Percentiles rank a stretch among this genome's conserved stretches.
phyloP scores from a whole-genome alignment of 1,140 invertebrate genomes.

The Nixonia krombeini region DNA sequence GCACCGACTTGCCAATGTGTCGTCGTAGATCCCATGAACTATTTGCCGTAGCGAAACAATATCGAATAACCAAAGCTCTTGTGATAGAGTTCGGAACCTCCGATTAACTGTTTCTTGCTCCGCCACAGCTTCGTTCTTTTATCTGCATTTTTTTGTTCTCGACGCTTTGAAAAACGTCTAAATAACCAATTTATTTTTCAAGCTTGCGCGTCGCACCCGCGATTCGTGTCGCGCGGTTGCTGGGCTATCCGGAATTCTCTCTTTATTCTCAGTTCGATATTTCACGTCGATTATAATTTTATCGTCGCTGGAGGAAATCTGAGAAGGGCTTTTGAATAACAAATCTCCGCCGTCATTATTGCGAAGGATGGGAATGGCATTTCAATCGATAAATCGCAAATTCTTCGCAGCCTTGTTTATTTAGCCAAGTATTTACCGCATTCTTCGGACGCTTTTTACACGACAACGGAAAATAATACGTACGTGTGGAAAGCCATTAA shows the following conservation, averaged over 20 bases:
- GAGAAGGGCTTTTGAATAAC: too few relatives aligned
- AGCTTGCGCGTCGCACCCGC: background rate
- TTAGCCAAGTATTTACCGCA: background rate
- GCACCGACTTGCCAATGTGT: too few relatives aligned
- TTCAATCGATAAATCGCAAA: background rate
- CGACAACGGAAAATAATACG: background rate
- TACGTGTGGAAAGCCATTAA: conserved; percentile 7
- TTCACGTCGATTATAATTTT: background rate
- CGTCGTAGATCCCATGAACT: too few relatives aligned
- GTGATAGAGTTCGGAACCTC: background rate
- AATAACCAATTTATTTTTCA: conserved; percentile 1
- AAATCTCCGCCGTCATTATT: background rate
- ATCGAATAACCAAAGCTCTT: background rate
- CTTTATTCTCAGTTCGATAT: background rate
- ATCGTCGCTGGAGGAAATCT: too few relatives aligned
- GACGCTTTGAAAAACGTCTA: background rate
- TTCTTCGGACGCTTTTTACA: background rate
- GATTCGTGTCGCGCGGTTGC: background rate
- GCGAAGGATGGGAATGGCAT: background rate
- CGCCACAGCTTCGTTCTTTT: background rate
- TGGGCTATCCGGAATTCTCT: background rate
- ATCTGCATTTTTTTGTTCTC: background rate
- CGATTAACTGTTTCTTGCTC: background rate
- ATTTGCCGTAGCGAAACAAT: too few relatives aligned
- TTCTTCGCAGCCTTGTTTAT: background rate